Base-by-base conservation (phyloP, 1,140 invertebrate genomes). In the Drosophila elegans region DNA sequence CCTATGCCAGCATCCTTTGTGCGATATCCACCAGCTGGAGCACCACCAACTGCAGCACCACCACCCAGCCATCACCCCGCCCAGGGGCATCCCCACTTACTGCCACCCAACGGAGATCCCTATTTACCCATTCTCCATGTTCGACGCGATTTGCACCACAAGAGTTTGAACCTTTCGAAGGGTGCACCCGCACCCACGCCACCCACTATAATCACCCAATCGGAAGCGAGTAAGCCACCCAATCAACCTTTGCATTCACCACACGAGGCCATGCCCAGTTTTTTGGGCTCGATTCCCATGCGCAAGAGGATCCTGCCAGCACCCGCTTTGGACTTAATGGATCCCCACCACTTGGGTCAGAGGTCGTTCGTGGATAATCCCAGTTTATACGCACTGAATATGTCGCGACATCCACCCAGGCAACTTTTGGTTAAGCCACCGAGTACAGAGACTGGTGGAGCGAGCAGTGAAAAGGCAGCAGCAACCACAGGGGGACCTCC, bases 91-190 rank as follows among this genome's bases (percentile, higher is more conserved):
- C 39, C 71, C 0, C 77, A 84, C 53, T 39, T 89, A 25, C 49
- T 88, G 9, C 60, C 91, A 7, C 49, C 80, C 6, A 71, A 81
- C 9, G 80, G 82, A 12, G 80, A 93, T 49, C 93, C 92, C 12
- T 93, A 93, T 51, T 91, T 94, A 64, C 95, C 95, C 2, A 94
- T 95, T 67, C 80, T 96, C 29, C 96, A 96, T 77, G 96, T 96
- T 25, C 93, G 96, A 38, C 93, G 95, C 86, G 96, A 96, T 78
- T 92, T 96, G 25, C 94, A 96, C 61, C 95, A 95, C 74, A 93
- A 93, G 54, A 93, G 93, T 53, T 89, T 94, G 41, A 88, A 86
- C 48, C 76, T 53, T 2, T 80, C 74, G 32, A 91, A 84, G 46
- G 67, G 68, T 0, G 62, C 62, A 0, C 34, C 64, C n/a, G 38